Percentiles rank a stretch among this genome's conserved stretches.
phyloP scores from a whole-genome alignment of 2,797 vertebrate species.

The Percopsis omiscomaycus region DNA sequence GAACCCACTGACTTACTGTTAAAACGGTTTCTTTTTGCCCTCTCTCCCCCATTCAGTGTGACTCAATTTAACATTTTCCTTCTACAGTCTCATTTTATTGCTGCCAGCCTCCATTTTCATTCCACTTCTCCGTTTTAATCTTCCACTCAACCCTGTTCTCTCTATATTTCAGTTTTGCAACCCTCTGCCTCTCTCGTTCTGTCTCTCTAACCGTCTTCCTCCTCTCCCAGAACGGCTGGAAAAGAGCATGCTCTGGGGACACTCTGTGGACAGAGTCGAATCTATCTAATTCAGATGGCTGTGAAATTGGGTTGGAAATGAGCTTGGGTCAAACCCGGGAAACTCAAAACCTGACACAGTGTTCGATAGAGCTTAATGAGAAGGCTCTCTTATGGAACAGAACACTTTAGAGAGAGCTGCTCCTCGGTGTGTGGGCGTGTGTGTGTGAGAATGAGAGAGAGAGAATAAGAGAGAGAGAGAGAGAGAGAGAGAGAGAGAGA shows the following conservation, averaged over 20 bases:
- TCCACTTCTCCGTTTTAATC: too few relatives aligned
- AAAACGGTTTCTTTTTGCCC: too few relatives aligned
- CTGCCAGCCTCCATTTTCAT: neutral
- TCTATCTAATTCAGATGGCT: constrained; percentile 48
- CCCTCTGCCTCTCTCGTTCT: neutral
- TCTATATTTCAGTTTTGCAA: too few relatives aligned
- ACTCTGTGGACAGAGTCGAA: constrained; percentile 29
- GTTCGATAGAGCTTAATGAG: constrained; percentile 40
- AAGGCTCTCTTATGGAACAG: constrained; percentile 23
- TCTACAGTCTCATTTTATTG: too few relatives aligned
- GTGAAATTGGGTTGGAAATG: constrained; percentile 67
- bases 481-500: neutral
- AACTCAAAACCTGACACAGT: constrained; percentile 14
- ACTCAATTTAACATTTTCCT: too few relatives aligned
- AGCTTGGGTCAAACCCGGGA: constrained; percentile 29
- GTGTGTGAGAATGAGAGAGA: neutral
- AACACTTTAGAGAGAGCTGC: constrained; percentile 1
- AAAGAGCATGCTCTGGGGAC: constrained; percentile 11
- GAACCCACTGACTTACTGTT: too few relatives aligned
- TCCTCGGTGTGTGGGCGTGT: neutral
- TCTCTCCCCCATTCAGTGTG: too few relatives aligned
- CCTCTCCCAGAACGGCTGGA: neutral
- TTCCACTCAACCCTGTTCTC: too few relatives aligned
- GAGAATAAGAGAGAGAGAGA: constrained; percentile 4
- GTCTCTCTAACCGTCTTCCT: neutral